Evolutionary conservation across 2,888 invertebrate species (phyloP).

Genomic region (Oscheius onirici): DNA sequence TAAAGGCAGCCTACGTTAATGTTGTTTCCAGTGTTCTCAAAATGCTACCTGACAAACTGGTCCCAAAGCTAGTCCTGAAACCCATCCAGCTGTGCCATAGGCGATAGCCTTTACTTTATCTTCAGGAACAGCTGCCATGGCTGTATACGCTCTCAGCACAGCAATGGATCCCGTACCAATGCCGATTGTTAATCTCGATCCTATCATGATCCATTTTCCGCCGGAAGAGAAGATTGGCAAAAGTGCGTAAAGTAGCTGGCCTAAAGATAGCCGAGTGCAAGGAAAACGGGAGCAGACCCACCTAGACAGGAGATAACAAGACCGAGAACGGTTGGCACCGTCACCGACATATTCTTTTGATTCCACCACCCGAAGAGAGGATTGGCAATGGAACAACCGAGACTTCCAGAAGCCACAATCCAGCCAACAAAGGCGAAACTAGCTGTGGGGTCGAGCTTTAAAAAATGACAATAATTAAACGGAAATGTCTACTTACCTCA

Average conservation of each 20-base stretch:
- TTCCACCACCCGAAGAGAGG: constrained; percentile 52
- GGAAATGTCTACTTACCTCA: constrained; percentile 20
- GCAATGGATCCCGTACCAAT: constrained; percentile 47
- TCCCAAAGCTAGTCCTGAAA: constrained; percentile 50
- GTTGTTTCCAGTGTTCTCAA: not conserved
- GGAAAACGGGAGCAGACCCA: not conserved
- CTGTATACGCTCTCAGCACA: constrained; percentile 46
- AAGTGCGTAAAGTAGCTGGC: constrained; percentile 44
- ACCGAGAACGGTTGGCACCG: constrained; percentile 40
- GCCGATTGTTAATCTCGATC: constrained; percentile 42
- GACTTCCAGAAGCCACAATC: constrained; percentile 50
- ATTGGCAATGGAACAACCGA: constrained; percentile 50
- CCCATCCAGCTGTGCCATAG: constrained; percentile 51
- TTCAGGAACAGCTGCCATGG: constrained; percentile 46
- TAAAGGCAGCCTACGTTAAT: constrained; percentile 39
- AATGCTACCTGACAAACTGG: constrained; percentile 46
- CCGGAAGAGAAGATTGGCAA: constrained; percentile 33
- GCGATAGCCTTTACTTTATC: constrained; percentile 52
- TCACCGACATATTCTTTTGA: constrained; percentile 44
- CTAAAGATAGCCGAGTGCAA: constrained; percentile 10
- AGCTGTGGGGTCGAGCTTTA: constrained; percentile 43
- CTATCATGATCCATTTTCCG: constrained; percentile 48
- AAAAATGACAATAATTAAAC: not conserved
- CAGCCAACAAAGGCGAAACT: constrained; percentile 51
- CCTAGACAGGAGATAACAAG: constrained; percentile 37